These are phyloP conservation scores for Leucophenga maculata DNA, from an alignment of 2,888 invertebrate genomes.

Conservation along the genomic window DNA sequence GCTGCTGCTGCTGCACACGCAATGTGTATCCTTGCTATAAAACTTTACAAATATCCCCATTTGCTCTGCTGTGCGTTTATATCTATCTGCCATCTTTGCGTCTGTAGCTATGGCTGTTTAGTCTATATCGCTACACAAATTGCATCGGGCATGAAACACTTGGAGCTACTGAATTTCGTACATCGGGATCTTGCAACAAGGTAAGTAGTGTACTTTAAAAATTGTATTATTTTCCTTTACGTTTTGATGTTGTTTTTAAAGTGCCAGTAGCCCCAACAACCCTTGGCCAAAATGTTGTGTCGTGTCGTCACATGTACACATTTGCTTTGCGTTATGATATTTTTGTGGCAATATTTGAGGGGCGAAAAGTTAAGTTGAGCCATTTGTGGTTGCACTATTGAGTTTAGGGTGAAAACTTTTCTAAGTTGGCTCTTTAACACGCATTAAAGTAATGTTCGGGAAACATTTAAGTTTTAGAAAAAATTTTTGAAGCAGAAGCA, in stretches of 20 bases:
- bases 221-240: no score
- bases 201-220: slow-evolving; percentile 73
- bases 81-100: slow-evolving; percentile 49
- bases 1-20: slow-evolving; percentile 34
- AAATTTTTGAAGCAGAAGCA: no score
- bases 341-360: background rate
- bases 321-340: background rate
- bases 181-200: slow-evolving; percentile 89
- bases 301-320: slow-evolving; percentile 4
- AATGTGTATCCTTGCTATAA: slow-evolving; percentile 41
- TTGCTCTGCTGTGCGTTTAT: slow-evolving; percentile 39
- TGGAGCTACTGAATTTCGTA: slow-evolving; percentile 87
- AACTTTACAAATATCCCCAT: slow-evolving; percentile 56
- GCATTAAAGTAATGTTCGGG: no score
- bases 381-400: no score
- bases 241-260: background rate
- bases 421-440: no score
- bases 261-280: background rate
- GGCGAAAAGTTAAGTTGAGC: no score
- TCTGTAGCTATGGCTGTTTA: slow-evolving; percentile 83
- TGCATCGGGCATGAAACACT: slow-evolving; percentile 91
- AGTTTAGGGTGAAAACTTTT: no score
- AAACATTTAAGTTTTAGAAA: no score
- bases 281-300: background rate
- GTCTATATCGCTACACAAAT: slow-evolving; percentile 91